phyloP scores from a whole-genome alignment of 1,140 invertebrate species.

The Drosophila auraria region DNA sequence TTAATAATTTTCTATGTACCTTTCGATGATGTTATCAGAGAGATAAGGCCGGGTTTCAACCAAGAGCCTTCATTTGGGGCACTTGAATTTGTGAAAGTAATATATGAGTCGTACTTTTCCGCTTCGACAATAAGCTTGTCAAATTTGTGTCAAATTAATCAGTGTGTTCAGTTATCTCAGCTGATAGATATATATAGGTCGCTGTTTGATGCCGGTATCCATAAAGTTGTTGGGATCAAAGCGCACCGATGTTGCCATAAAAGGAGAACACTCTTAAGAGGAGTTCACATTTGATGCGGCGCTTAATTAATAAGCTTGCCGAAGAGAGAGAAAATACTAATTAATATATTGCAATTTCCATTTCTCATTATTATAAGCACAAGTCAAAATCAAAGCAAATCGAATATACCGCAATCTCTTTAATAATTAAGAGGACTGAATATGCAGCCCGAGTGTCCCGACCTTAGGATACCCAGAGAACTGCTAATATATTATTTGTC shows the following conservation, averaged over 20 bases:
- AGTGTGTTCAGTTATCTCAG: slow-evolving; percentile 12
- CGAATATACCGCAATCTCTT: not conserved
- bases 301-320: slow-evolving; percentile 1
- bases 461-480: not conserved
- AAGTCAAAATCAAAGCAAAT: not conserved
- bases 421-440: not conserved
- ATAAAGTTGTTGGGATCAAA: slow-evolving; percentile 17
- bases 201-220: slow-evolving; percentile 6
- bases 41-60: slow-evolving; percentile 5
- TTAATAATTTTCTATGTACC: slow-evolving; percentile 13
- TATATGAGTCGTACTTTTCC: slow-evolving; percentile 15
- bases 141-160: slow-evolving; percentile 22
- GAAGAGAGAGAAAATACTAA: no score
- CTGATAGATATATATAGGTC: slow-evolving; percentile 18
- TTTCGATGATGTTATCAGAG: slow-evolving; percentile 1
- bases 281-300: not conserved
- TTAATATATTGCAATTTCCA: not conserved
- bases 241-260: slow-evolving; percentile 1
- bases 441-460: not conserved
- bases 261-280: not conserved
- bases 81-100: slow-evolving; percentile 18
- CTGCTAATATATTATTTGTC: not conserved
- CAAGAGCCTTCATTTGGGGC: not conserved
- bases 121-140: slow-evolving; percentile 17
- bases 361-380: not conserved